Conservation (phyloP, 2,888 invertebrate genomes). For the Rhagophthalmus giganteus region DNA sequence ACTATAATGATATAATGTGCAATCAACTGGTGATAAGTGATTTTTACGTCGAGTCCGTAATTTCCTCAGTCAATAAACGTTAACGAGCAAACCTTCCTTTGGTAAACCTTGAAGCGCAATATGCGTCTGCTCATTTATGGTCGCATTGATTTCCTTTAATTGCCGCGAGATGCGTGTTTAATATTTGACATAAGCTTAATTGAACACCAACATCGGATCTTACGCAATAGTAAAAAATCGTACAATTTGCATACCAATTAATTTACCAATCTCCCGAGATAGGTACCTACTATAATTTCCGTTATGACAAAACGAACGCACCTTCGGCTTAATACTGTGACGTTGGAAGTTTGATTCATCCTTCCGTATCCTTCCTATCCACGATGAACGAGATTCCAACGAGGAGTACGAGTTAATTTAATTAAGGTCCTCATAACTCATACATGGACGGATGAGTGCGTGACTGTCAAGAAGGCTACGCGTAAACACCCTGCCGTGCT, state of each 20-base stretch:
- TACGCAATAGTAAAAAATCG: slow-evolving; percentile 2
- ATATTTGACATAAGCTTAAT: slow-evolving; percentile 4
- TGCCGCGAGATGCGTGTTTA: slow-evolving; percentile 11
- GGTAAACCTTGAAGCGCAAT: slow-evolving; percentile 7
- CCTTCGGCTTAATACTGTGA: not conserved
- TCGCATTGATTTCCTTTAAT: slow-evolving; percentile 17
- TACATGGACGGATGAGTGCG: slow-evolving; percentile 39
- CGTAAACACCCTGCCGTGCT: slow-evolving; percentile 24
- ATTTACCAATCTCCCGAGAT: not conserved
- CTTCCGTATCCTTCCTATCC: slow-evolving; percentile 6
- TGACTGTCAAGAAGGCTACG: slow-evolving; percentile 32
- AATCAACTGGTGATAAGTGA: too few species aligned
- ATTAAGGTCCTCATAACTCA: slow-evolving; percentile 42
- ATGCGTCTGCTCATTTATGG: slow-evolving; percentile 13
- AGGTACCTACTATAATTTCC: not conserved
- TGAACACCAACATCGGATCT: not conserved
- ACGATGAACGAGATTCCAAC: slow-evolving; percentile 12
- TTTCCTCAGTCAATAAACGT: too few species aligned
- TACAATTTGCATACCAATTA: not conserved
- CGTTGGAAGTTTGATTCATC: not conserved
- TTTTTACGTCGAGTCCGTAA: too few species aligned
- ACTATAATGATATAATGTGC: too few species aligned
- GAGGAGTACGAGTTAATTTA: slow-evolving; percentile 35
- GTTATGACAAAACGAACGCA: too few species aligned
- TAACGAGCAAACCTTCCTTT: not conserved